Evolutionary conservation across 2,113 vertebrate genomes (phyloP), one percentile per base, ranked within the genome.

Genomic region (Echinops telfairi): DNA sequence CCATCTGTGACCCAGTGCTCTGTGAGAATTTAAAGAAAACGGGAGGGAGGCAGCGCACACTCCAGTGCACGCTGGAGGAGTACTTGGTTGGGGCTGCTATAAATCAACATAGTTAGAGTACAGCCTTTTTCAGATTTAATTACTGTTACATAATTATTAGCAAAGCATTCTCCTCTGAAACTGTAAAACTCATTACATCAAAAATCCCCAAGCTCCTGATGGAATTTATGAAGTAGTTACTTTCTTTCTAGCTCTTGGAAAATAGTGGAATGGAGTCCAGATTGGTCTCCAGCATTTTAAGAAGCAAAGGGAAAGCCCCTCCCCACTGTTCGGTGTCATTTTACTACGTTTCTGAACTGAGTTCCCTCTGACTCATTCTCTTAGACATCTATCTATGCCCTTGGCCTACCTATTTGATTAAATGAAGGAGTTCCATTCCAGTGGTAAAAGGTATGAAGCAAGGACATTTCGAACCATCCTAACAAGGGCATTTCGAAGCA

Each of bases 1-100:
- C 99, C 99, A 99, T 99, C 99, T 99, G 99, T 99, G 99, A 99
- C 98, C 99, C 98, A 98, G 98, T 98, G 98, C 98, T 98, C 98
- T 98, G 98, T 98, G 98, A 97, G 98, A 98, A 98, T 99, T 99
- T 99, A 98, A 98, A 98, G 98, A 98, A 98, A 99, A 98, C 98
- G 98, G 98, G 98, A 98, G 98, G 98, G 98, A 97, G 98, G 98
- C 97, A 95, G 97, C 97, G 96, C 97, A 98, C 88, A 97, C 98
- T 98, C 98, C 98, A 98, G 97, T 98, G 97, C 97, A 97, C 97
- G 97, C 97, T 98, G 84, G 97, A 98, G 98, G 98, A 98, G 98
- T 96, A 98, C 98, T 98, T 98, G 98, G 98, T 98, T 98, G 97
- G 98, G 98, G 98, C 97, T 97, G 98, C 98, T 98, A 98, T 98